phyloP scores from a whole-genome alignment of 2,888 invertebrate species.

The Tachina grossa region DNA sequence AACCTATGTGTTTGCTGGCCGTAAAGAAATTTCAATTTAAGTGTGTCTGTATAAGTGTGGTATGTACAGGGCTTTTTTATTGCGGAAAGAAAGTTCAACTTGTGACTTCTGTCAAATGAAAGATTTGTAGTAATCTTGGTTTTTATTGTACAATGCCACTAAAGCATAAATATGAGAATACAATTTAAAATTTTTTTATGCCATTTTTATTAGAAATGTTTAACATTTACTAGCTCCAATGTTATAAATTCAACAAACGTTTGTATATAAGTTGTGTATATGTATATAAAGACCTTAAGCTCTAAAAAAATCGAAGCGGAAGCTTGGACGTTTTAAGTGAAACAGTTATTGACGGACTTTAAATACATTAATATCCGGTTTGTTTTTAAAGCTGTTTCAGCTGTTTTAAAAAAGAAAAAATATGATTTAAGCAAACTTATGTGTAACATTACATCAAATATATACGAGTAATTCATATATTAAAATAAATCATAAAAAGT shows the following conservation, averaged over 20 bases:
- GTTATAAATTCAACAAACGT: background rate
- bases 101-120: constrained; percentile 50
- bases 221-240: background rate
- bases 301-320: constrained; percentile 30
- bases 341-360: constrained; percentile 11
- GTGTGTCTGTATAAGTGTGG: background rate
- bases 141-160: background rate
- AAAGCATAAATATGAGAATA: background rate
- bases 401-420: background rate
- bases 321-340: constrained; percentile 29
- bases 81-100: constrained; percentile 4
- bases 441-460: background rate
- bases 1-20: too few relatives aligned
- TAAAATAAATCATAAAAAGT: background rate
- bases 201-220: constrained; percentile 8
- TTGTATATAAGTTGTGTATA: background rate
- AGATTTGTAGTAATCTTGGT: constrained; percentile 47
- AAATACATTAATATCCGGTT: constrained; percentile 50
- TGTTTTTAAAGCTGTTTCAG: background rate
- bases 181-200: constrained; percentile 18
- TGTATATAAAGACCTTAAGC: background rate
- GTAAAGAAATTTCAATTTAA: too few relatives aligned
- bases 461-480: too few relatives aligned
- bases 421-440: too few relatives aligned
- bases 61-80: background rate